Percentiles rank a stretch among this genome's conserved stretches.
These are phyloP conservation scores for Rhinopomastus cyanomelas DNA, from an alignment of 2,113 vertebrate genomes.

Conservation along the genomic window DNA sequence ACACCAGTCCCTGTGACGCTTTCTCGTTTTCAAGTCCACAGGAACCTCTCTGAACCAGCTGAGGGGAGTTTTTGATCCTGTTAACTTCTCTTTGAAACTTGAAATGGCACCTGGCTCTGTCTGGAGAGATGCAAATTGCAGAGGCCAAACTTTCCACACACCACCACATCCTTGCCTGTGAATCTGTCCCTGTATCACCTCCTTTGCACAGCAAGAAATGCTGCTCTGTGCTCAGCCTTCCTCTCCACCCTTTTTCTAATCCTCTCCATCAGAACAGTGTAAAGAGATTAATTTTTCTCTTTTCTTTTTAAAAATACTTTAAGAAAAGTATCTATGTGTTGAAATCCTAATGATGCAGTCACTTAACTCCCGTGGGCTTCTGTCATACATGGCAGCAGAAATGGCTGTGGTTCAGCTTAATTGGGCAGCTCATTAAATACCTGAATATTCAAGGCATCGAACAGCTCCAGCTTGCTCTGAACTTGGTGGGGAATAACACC, in stretches of 20 bases:
- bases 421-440: not conserved
- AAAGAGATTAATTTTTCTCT: not conserved
- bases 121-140: not conserved
- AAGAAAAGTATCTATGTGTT: fast-evolving
- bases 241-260: not conserved
- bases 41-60: not conserved
- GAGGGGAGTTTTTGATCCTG: not conserved
- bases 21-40: not conserved
- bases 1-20: too few species aligned
- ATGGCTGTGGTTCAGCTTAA: not conserved
- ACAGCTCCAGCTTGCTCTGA: not conserved
- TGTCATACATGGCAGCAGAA: not conserved
- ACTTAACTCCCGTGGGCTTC: not conserved
- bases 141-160: not conserved
- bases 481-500: not conserved
- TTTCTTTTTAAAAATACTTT: not conserved
- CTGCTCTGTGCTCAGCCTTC: not conserved
- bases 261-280: not conserved
- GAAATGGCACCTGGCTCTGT: not conserved
- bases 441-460: not conserved
- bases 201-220: not conserved
- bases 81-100: not conserved
- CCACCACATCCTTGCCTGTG: fast-evolving
- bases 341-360: not conserved
- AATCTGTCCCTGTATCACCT: not conserved